Conservation (phyloP, 2,888 invertebrate genomes). For the Lithophane socia region DNA sequence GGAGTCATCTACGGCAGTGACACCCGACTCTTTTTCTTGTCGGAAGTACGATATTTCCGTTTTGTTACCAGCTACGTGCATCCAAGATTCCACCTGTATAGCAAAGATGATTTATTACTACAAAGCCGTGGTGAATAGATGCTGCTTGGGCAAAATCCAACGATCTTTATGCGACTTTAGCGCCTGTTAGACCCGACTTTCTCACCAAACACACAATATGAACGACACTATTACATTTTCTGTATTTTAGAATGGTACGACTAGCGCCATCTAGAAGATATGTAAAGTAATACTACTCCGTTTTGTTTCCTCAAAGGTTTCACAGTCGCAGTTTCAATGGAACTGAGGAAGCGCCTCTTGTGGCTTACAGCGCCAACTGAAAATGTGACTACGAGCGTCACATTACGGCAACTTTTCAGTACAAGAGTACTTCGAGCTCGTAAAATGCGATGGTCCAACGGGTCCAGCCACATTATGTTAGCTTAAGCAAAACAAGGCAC, state of each 20-base stretch:
- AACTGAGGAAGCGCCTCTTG: slow-evolving; percentile 4
- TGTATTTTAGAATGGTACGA: not conserved
- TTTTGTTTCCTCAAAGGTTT: not conserved
- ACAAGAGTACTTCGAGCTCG: not conserved
- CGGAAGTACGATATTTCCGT: slow-evolving; percentile 76
- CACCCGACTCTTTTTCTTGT: slow-evolving; percentile 71
- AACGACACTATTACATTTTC: too few relatives aligned
- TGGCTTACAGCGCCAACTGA: not conserved
- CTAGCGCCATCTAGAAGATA: slow-evolving; percentile 40
- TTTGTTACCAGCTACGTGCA: slow-evolving; percentile 71
- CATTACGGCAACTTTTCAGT: not conserved
- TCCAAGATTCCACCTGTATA: slow-evolving; percentile 79
- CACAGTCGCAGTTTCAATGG: not conserved
- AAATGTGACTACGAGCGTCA: not conserved
- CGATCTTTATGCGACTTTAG: not conserved
- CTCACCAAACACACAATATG: not conserved
- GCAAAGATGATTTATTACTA: not conserved
- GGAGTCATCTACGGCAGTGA: slow-evolving; percentile 90
- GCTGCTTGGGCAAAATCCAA: not conserved
- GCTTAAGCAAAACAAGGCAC: slow-evolving; percentile 7
- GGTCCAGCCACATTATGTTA: not conserved
- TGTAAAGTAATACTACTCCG: not conserved
- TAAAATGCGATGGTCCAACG: not conserved
- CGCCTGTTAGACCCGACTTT: not conserved
- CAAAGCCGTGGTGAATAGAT: not conserved